Evolutionary conservation across 2,797 vertebrate genomes (phyloP), one percentile per base, ranked within the genome.

Genomic region (Tiaroga cobitis): DNA sequence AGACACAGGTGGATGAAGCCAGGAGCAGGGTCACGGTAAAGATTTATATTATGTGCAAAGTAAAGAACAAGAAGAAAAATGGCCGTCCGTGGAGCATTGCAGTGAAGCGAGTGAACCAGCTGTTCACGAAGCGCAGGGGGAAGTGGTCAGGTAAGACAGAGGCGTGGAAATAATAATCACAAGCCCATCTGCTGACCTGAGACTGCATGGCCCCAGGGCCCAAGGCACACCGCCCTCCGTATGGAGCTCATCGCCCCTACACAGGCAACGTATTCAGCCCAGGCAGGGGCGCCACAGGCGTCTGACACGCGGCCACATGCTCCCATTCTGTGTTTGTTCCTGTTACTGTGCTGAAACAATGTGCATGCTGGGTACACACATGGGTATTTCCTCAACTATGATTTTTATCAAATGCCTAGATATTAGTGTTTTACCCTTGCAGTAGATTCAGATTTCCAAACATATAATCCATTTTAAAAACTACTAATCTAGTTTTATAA

Each of bases 171-270:
- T 95, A 97, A 97, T 95, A 96, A 97, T 96, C 97, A 97, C 93
- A 96, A 93, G 96, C 96, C 98, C 98, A 99, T 98, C 98, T 99
- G 98, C 96, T 96, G 96, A 97, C 96, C 96, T 96, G 95, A 95
- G 97, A 97, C 93, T 95, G 96, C 94, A 93, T 91, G 94, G 95
- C 97, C 97, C 96, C 93, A 91, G 95, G 96, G 97, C 95, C 95
- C 91, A 91, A 93, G 92, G 95, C 95, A 96, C 95, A 95, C 95
- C 95, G 84, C 96, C 95, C 94, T 96, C 96, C 96, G 96, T 96
- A 96, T 97, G 96, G 96, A 97, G 94, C 94, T 89, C 92, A 93
- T 80, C 32, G 92, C 92, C 93, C 93, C 95, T 92, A 91, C 93
- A 95, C 92, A 92, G 90, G 94, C 92, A 93, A 93, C 85, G 90